These are phyloP conservation scores for Drosophila subpulchrella DNA, from an alignment of 1,140 invertebrate species.

Conservation along the genomic window DNA sequence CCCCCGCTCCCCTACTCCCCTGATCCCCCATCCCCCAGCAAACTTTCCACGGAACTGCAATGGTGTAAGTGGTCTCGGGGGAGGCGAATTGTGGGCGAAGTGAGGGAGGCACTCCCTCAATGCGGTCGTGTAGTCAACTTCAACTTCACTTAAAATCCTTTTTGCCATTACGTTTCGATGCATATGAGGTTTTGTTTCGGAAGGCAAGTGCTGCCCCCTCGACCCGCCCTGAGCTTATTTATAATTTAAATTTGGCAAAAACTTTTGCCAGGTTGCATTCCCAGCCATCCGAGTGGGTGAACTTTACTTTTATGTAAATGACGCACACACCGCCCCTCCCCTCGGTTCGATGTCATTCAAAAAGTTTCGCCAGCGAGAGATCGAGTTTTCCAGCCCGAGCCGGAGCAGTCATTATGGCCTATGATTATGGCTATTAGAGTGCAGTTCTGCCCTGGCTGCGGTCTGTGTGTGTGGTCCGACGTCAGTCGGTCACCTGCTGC, in stretches of 20 bases:
- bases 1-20: not conserved
- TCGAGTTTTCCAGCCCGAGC: constrained; percentile 16
- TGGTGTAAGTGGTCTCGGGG: constrained; percentile 71
- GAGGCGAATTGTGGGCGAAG: constrained; percentile 9
- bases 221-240: constrained; percentile 64
- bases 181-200: constrained; percentile 82
- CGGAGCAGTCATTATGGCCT: constrained; percentile 71
- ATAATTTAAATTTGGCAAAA: constrained; percentile 83
- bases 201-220: constrained; percentile 33
- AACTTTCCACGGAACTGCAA: constrained; percentile 65
- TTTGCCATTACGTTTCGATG: constrained; percentile 81
- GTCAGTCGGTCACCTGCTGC: constrained; percentile 14
- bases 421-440: constrained; percentile 81
- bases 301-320: constrained; percentile 83
- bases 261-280: constrained; percentile 76
- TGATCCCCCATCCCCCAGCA: constrained; percentile 11
- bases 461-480: constrained; percentile 10
- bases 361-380: constrained; percentile 62
- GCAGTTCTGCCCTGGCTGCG: constrained; percentile 53
- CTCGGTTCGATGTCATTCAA: constrained; percentile 73
- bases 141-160: constrained; percentile 83
- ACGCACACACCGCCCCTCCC: constrained; percentile 47
- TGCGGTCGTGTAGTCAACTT: constrained; percentile 81
- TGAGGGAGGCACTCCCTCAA: constrained; percentile 31
- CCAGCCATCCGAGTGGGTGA: constrained; percentile 76